Percentiles rank a stretch among this genome's conserved stretches.
Conservation (phyloP, 2,888 invertebrate genomes). For the Macaria notata region DNA sequence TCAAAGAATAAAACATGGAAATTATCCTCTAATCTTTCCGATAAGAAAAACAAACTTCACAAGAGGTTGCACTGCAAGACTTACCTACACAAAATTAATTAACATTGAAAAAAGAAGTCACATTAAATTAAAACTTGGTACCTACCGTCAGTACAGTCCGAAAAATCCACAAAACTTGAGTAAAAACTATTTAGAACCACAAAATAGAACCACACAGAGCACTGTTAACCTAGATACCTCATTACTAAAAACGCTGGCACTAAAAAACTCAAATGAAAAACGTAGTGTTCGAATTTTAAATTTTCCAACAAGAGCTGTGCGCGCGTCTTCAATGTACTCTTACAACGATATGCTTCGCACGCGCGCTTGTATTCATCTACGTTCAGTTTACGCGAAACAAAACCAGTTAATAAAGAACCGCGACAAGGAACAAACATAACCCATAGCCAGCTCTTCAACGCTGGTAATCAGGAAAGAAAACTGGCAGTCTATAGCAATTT, state of each 20-base stretch:
- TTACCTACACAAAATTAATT: neutral
- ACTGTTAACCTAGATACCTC: slow-evolving; percentile 27
- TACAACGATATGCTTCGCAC: slow-evolving; percentile 56
- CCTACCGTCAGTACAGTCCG: slow-evolving; percentile 28
- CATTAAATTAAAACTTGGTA: neutral
- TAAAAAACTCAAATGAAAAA: slow-evolving; percentile 32
- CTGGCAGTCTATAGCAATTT: slow-evolving; percentile 27
- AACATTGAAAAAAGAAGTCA: too few relatives aligned
- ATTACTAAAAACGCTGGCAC: slow-evolving; percentile 26
- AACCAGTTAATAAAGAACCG: slow-evolving; percentile 50
- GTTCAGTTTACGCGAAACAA: slow-evolving; percentile 57
- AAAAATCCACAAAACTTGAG: slow-evolving; percentile 22
- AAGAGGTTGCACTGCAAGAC: neutral
- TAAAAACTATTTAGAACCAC: neutral
- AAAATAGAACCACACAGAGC: slow-evolving; percentile 27
- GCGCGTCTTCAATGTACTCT: slow-evolving; percentile 53
- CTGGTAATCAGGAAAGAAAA: slow-evolving; percentile 29
- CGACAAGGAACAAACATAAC: slow-evolving; percentile 8
- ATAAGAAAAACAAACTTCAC: slow-evolving; percentile 4
- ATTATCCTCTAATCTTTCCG: slow-evolving; percentile 5
- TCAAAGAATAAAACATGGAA: neutral
- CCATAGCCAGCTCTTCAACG: slow-evolving; percentile 15
- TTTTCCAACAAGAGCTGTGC: slow-evolving; percentile 48
- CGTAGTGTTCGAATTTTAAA: slow-evolving; percentile 36
- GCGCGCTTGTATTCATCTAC: slow-evolving; percentile 38